Base-by-base conservation (phyloP, 2,888 invertebrate species). In the Odontothrips loti region DNA sequence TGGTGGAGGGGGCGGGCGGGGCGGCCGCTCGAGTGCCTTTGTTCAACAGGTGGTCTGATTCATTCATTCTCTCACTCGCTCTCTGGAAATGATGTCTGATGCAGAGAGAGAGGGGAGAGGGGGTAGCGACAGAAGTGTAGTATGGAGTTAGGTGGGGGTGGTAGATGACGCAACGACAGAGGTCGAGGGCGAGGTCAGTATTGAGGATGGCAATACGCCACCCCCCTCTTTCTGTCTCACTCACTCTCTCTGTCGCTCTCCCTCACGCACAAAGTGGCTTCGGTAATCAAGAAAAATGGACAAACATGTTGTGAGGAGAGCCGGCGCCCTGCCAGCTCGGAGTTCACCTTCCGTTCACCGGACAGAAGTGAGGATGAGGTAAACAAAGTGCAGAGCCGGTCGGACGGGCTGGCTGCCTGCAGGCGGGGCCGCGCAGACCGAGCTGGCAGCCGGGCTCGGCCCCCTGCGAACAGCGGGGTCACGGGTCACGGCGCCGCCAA, bases 31-130 rank as follows among this genome's bases (percentile, higher is more conserved):
- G 34, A 43, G 34, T 43, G 58, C 20, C 58, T 58, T 58, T 58
- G 58, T 58, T 58, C 58, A 58, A 58, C 58, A 58, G 58, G 58
- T 58, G 58, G 51, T 51, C 58, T 58, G 58, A 58, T 58, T 58
- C 58, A 58, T 58, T 58, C 58, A 58, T 58, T 58, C 58, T 58
- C 34, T 43, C 34, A 43, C 34, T 43, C 34, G 34, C 34, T 43
- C 34, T 43, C 34, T 43, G 34, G 34, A 58, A 58, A 58, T 58
- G 58, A 58, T 58, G 20, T 58, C 58, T 58, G 58, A 58, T 58
- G 58, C 58, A 20, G 58, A 12, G 51, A 20, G 51, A 51, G 58
- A n/a, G 17, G 58, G 20, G 11, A 15, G 58, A 15, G 58, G 58
- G 58, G 58, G 34, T 43, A 43, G 6, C 34, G 34, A 6, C 34